Evolutionary conservation across 2,113 vertebrate species (phyloP), one percentile per base, ranked within the genome.

Genomic region (Speoplatyrhinus poulsoni): DNA sequence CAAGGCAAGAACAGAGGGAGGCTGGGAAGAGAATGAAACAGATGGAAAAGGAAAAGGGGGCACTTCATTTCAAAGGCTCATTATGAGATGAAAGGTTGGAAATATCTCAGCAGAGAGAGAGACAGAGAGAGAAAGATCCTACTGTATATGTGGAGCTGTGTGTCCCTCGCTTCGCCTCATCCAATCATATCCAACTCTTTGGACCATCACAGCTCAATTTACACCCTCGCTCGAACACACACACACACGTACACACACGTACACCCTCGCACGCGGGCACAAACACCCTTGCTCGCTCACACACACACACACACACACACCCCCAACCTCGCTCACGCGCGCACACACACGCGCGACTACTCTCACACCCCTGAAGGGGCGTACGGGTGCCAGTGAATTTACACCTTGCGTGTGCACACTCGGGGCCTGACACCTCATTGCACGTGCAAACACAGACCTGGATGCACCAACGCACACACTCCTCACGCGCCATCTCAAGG

Each of bases 151-250:
- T 67, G 69, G 61, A 78, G 72, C 63, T 13, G 63, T 72, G 80
- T 80, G 79, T 48, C 67, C 68, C 70, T 84, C 80, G 85, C 67
- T 46, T 72, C 59, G 13, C 76, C 89, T 86, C 85, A 85, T 65
- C 85, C 83, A 81, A 91, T 86, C 82, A 73, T 73, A 86, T 80
- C 82, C 69, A 73, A 70, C 73, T 87, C 67, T 82, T 76, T 61
- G 66, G 85, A 77, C 82, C 76, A 76, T 84, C 70, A 84, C 72
- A 72, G 85, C 87, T 91, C 86, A 91, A 92, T 92, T 92, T 91
- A 91, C 91, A 92, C 90, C 82, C 83, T 82, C 8, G 48, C 74
- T 70, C 66, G 67, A 74, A 69, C 77, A 62, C 55, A n/a, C 33
- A 13, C 78, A 46, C 70, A 1, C 56, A 9, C 74, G 73, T 60